Base-by-base conservation (phyloP, 2,113 vertebrate genomes). In the Hypomesus transpacificus region DNA sequence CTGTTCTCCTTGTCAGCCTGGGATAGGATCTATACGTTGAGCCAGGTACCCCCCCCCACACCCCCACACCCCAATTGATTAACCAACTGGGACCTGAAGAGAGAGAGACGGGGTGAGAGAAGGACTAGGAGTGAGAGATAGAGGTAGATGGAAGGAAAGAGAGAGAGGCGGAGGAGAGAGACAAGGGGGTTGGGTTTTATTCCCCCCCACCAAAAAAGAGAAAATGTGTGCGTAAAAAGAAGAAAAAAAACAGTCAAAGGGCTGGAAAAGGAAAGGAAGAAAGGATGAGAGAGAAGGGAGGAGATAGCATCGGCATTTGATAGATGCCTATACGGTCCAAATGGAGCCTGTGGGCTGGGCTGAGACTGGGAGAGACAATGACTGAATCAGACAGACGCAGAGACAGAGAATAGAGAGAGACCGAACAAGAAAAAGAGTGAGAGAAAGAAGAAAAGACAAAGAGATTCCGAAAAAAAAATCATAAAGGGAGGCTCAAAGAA, bases 301-400 rank as follows among this genome's bases (percentile, higher is more conserved):
- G 78, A 87, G 90, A 92, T 91, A 89, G 81, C 83, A 91, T 90
- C 89, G 14, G 75, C 56, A 67, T 65, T 78, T 87, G 87, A 89
- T 88, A 87, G 86, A 90, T 90, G 87, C 84, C 78, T 76, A 68
- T 71, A 61, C 82, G 77, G 87, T 81, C 87, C 85, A 90, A 90
- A 90, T 88, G 90, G 83, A 87, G 77, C 89, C 85, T 72, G 51
- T 80, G 82, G 90, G 86, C 85, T 82, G 82, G 39, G 39, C 39
- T 11, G 39, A 46, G 39, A 6, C 79, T 83, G 79, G 66, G 74
- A 90, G 87, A 80, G 85, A 82, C 84, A 79, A 80, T 83, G 84
- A 82, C 84, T 59, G 66, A 13, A 58, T 58, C 69, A 86, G 85
- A 89, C 78, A 85, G 87, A 86, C 21, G 56, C 85, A 46, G 39